Evolutionary conservation across 2,113 vertebrate species (phyloP), one percentile per base, ranked within the genome.

Genomic region (Ictidomys tridecemlineatus): DNA sequence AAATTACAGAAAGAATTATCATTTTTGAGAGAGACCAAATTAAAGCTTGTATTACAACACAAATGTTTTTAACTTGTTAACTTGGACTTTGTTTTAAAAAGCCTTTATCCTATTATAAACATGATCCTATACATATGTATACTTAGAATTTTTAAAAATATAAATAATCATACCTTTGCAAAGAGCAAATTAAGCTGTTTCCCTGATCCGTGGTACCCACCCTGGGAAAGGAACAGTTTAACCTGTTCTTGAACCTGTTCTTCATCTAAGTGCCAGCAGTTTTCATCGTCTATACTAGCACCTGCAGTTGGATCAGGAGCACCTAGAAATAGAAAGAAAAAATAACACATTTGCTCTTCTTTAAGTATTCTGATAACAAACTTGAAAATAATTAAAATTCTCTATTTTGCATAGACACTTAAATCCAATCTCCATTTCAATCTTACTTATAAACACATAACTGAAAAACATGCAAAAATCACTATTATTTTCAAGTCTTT

Each of bases 131-230:
- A 78, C 76, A 72, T 63, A 20, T 85, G 30, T 79, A 63, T 87
- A 76, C 79, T 77, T 85, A 80, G 88, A 95, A 56, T 95, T 92
- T 96, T 77, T 4, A 63, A 63, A 74, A 95, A 95, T 97, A 87
- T 22, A 89, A 96, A 95, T 74, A 97, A 89, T 53, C 99, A 96
- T 99, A 99, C 99, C 99, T 99, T 99, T 98, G 99, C 99, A 99
- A 99, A 99, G 97, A 99, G 99, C 97, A 99, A 98, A 99, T 99
- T 99, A 98, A 99, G 99, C 98, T 99, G 99, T 98, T 99, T 99
- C 96, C 99, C 99, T 95, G 99, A 99, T 98, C 99, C 99, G n/a
- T 99, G 99, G 99, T 99, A 99, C 94, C 99, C 99, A 4, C 99
- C 99, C 98, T 99, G 99, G 95, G 99, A 99, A 58, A 99, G 99